These are phyloP conservation scores for Agapetus fuscipes DNA, from an alignment of 2,888 invertebrate species.

Conservation along the genomic window DNA sequence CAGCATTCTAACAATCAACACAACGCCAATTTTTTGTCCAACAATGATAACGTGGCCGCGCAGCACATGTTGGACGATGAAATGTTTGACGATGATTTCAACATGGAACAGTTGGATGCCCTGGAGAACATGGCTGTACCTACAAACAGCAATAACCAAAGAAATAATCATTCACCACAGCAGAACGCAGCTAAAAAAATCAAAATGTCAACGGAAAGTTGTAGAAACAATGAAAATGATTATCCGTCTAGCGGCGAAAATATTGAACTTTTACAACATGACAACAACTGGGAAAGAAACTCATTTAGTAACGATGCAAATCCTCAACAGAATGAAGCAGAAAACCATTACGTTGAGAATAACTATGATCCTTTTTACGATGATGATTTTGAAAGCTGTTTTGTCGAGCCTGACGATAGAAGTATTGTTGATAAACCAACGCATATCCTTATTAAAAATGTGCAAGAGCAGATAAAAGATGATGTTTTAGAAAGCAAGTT, in stretches of 20 bases:
- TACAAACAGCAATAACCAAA: conserved; percentile 22
- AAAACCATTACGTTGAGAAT: not conserved
- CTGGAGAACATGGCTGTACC: conserved; percentile 30
- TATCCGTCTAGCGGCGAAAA: not conserved
- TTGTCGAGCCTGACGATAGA: not conserved
- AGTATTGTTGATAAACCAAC: conserved; percentile 25
- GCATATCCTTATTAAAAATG: conserved; percentile 39
- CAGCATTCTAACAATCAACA: no score
- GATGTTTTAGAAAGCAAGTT: conserved; percentile 36
- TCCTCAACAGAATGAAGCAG: no score
- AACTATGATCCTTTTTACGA: not conserved
- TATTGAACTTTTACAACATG: not conserved
- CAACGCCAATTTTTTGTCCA: no score
- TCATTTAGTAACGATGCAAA: no score
- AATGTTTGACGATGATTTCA: conserved; percentile 24
- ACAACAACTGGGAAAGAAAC: not conserved
- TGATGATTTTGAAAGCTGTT: conserved; percentile 10
- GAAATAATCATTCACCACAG: conserved; percentile 29
- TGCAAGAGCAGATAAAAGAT: conserved; percentile 29
- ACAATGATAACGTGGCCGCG: no score
- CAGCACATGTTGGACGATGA: no score
- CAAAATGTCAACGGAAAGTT: conserved; percentile 26
- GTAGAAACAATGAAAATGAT: not conserved
- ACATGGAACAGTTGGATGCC: conserved; percentile 32
- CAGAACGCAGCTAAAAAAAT: conserved; percentile 27